Evolutionary conservation across 2,888 invertebrate species (phyloP).

Genomic region (Drosophila macrothrix): DNA sequence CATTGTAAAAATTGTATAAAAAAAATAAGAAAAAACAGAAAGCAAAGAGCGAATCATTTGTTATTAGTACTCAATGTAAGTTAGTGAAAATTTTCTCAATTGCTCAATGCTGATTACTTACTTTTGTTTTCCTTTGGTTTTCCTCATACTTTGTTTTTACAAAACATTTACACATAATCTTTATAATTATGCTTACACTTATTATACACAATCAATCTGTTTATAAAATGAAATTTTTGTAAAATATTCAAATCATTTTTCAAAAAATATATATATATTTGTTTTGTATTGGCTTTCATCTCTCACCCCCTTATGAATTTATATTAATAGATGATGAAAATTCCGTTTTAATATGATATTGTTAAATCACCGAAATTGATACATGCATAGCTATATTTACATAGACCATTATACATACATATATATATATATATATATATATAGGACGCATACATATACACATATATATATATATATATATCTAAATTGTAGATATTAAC

Average conservation of each 20-base stretch:
- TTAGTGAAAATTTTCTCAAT: constrained; percentile 45
- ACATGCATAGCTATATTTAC: constrained; percentile 24
- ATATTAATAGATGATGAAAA: constrained; percentile 18
- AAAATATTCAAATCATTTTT: constrained; percentile 10
- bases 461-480: constrained; percentile 23
- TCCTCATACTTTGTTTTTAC: constrained; percentile 3
- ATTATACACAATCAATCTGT: constrained; percentile 34
- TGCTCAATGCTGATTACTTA: constrained; percentile 36
- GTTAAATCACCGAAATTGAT: constrained; percentile 40
- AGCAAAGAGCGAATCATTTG: constrained; percentile 21
- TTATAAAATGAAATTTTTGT: constrained; percentile 38
- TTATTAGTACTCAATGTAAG: constrained; percentile 40
- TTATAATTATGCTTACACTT: constrained; percentile 38
- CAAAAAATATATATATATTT: background rate
- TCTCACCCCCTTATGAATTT: constrained; percentile 20
- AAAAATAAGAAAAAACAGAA: constrained; percentile 13
- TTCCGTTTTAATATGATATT: constrained; percentile 44
- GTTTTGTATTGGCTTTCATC: constrained; percentile 13
- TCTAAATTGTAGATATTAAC: constrained; percentile 64
- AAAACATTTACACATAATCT: constrained; percentile 22
- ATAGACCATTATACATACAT: constrained; percentile 13
- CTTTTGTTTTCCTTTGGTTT: constrained; percentile 2
- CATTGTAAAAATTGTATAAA: constrained; percentile 53
- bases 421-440: constrained; percentile 8
- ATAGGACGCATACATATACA: constrained; percentile 3